Evolutionary conservation across 2,797 vertebrate species (phyloP).

Genomic region (Pangasius larnaudii): DNA sequence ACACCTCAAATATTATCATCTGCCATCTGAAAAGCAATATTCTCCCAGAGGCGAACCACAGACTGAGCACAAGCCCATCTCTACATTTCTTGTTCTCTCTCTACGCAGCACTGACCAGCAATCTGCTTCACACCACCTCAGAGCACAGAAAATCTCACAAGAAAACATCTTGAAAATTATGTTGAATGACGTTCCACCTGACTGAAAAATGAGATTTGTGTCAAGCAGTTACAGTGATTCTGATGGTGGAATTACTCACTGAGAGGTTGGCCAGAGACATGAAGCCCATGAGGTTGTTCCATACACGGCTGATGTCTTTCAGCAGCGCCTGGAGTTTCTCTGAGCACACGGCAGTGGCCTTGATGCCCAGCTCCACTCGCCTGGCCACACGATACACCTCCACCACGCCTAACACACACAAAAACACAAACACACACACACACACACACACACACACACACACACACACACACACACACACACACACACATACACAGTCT

Average conservation of each 20-base stretch:
- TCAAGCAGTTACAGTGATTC: no score
- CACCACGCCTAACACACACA: constrained; percentile 83
- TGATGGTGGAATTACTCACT: constrained; percentile 70
- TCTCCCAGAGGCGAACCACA: constrained; percentile 34
- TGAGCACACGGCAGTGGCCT: constrained; percentile 94
- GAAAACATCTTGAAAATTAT: background rate
- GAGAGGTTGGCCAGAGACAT: constrained; percentile 94
- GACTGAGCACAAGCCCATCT: constrained; percentile 16
- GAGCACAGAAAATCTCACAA: background rate
- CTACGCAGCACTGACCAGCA: constrained; percentile 30
- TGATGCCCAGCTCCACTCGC: constrained; percentile 95
- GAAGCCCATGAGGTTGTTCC: constrained; percentile 98
- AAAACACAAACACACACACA: background rate
- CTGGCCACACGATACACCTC: constrained; percentile 95
- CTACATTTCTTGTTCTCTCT: constrained; percentile 33
- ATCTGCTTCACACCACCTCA: background rate
- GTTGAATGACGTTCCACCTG: background rate
- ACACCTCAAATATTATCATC: constrained; percentile 56
- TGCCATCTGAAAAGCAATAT: constrained; percentile 54
- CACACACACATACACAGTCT: background rate
- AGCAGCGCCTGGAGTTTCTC: constrained; percentile 94
- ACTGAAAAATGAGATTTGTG: background rate
- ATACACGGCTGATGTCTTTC: constrained; percentile 94
- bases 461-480: constrained; percentile 14
- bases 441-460: constrained; percentile 2